Percentiles rank a stretch among this genome's conserved stretches.
phyloP scores from a whole-genome alignment of 2,113 vertebrate genomes.

The Nesogale talazaci region DNA sequence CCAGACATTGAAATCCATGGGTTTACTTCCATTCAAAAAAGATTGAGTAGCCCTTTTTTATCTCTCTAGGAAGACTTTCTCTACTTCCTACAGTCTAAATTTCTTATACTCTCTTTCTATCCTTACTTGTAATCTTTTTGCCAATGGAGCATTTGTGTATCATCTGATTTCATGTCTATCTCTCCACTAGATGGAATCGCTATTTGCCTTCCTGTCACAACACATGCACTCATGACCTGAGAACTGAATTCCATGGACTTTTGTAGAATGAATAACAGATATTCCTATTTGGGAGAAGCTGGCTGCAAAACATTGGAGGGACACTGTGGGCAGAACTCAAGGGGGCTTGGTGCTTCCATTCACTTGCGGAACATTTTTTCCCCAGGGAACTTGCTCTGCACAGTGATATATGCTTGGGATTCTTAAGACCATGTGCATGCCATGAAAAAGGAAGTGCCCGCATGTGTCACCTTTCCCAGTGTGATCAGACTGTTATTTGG shows the following conservation, averaged over 20 bases:
- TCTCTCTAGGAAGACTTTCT: no score
- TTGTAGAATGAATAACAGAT: background rate
- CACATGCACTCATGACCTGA: background rate
- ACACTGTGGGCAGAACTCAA: background rate
- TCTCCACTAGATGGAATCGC: background rate
- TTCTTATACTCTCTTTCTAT: no score
- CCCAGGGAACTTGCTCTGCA: background rate
- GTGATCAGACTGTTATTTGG: background rate
- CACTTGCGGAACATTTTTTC: conserved; percentile 11
- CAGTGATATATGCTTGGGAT: background rate
- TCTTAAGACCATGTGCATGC: background rate
- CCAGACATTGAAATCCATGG: no score
- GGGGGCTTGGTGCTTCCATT: background rate
- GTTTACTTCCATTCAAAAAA: no score
- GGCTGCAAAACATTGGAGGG: background rate
- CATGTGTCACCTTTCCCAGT: background rate
- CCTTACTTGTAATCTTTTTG: no score
- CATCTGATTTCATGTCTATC: no score
- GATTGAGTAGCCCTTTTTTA: no score
- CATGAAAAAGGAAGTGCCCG: conserved; percentile 8
- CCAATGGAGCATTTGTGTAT: no score
- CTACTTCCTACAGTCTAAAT: no score
- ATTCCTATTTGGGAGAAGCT: background rate
- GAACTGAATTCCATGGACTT: background rate
- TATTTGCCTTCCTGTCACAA: background rate